Evolutionary conservation across 1,140 invertebrate genomes (phyloP), one percentile per base, ranked within the genome.

Genomic region (Macrostomum lignano): DNA sequence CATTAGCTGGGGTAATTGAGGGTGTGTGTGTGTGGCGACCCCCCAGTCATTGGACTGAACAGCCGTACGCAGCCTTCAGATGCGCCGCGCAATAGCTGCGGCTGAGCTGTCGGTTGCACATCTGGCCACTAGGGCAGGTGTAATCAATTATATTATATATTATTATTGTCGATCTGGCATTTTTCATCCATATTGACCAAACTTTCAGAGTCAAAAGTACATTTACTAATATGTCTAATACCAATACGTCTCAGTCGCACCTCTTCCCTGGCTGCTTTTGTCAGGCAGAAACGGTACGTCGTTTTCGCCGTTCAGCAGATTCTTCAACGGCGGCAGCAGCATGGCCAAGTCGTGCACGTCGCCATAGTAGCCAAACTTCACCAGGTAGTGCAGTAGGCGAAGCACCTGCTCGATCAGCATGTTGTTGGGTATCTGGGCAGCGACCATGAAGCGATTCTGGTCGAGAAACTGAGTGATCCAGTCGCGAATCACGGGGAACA

Each of bases 381-480:
- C 31, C 11, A 40, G 28, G 25, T 35, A 40, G 22, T 40, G 39
- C 24, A 40, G 31, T 10, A 40, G 32, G n/a, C 25, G 6, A 21
- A 40, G 21, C 17, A 40, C 39, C 46, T 52, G 51, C 38, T 43
- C 37, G n/a, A 49, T 46, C 7, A 54, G 43, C 45, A 49, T 46
- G 38, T 55, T 55, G 33, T 51, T 44, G 2, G 49, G 49, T 17
- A 51, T 44, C 32, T 43, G 17, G 7, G 49, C 47, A 3, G 48
- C 45, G 10, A 45, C 48, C 49, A 53, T 55, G 38, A 52, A 48
- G n/a, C 45, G 42, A 36, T 55, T 55, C 7, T 42, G 36, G 14
- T 39, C 44, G 3, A 55, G 44, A 31, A 55, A 55, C 11, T 37
- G 30, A 14, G 47, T 42, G 17, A 53, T 53, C 52, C 52, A 55